Percentiles rank a stretch among this genome's conserved stretches.
Evolutionary conservation across 2,113 vertebrate species (phyloP).

Genomic region (Hemicordylus capensis): DNA sequence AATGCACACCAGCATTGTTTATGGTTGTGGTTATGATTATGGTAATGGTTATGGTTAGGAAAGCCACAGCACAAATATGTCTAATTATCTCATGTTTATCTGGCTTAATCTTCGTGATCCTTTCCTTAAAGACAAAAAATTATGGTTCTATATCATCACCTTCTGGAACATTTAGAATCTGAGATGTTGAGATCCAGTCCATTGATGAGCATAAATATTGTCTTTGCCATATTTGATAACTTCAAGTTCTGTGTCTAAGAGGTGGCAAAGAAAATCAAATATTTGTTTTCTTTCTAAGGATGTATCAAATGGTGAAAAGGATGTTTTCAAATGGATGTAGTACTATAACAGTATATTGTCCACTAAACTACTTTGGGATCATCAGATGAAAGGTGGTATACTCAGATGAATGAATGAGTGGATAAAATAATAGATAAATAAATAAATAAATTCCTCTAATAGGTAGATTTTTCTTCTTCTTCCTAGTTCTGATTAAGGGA

Average conservation of each 20-base stretch:
- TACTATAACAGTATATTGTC: not conserved
- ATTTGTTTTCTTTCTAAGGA: slow-evolving; percentile 18
- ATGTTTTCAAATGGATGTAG: slow-evolving; percentile 25
- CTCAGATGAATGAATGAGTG: too few species aligned
- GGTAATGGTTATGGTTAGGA: not conserved
- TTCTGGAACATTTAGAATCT: not conserved
- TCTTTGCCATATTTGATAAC: not conserved
- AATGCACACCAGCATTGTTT: not conserved
- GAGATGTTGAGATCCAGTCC: not conserved
- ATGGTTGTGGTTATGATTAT: too few species aligned
- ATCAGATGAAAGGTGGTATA: too few species aligned
- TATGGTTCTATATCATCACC: not conserved
- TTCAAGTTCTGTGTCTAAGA: not conserved
- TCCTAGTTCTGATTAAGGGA: not conserved
- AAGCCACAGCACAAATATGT: not conserved
- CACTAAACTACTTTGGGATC: too few species aligned
- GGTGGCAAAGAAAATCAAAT: not conserved
- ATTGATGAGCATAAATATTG: not conserved
- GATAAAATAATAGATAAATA: too few species aligned
- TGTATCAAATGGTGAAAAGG: not conserved
- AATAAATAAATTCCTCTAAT: too few species aligned
- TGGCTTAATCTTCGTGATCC: not conserved
- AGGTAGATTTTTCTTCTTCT: slow-evolving; percentile 31
- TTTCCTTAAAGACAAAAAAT: not conserved
- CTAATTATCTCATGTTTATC: not conserved